Conservation (phyloP, 2,797 vertebrate species). For the Cuniculus paca region DNA sequence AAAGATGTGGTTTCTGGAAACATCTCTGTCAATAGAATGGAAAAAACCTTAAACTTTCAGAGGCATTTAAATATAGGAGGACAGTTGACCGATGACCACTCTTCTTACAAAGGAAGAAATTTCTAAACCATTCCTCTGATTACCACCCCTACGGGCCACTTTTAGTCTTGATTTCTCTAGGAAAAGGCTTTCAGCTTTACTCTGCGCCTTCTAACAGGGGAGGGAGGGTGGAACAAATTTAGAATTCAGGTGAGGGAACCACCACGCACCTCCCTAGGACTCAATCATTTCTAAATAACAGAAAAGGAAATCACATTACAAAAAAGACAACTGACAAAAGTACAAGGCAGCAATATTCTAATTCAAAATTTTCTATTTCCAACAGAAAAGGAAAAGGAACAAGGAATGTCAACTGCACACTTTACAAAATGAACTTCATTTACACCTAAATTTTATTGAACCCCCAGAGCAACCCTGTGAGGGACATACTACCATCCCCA, state of each 20-base stretch:
- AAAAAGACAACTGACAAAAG: background rate
- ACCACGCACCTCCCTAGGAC: background rate
- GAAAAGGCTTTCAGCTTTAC: background rate
- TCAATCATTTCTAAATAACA: background rate
- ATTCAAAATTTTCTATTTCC: background rate
- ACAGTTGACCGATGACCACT: background rate
- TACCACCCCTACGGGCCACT: background rate
- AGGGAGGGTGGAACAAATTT: background rate
- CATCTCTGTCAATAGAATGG: background rate
- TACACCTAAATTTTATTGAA: background rate
- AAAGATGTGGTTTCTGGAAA: conserved; percentile 46
- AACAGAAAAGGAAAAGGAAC: background rate
- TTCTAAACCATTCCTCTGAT: background rate
- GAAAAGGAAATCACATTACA: background rate
- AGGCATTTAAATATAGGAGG: background rate
- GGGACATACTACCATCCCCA: background rate
- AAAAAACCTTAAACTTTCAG: conserved; percentile 32
- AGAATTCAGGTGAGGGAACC: conserved; percentile 19
- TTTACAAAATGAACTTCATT: background rate
- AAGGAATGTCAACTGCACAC: background rate
- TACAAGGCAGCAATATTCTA: background rate
- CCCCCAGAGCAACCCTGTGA: background rate
- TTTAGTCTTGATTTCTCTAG: background rate
- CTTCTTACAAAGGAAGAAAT: conserved; percentile 25
- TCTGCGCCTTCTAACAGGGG: background rate